Conservation (phyloP, 2,888 invertebrate genomes). For the Eremobia ochroleuca region DNA sequence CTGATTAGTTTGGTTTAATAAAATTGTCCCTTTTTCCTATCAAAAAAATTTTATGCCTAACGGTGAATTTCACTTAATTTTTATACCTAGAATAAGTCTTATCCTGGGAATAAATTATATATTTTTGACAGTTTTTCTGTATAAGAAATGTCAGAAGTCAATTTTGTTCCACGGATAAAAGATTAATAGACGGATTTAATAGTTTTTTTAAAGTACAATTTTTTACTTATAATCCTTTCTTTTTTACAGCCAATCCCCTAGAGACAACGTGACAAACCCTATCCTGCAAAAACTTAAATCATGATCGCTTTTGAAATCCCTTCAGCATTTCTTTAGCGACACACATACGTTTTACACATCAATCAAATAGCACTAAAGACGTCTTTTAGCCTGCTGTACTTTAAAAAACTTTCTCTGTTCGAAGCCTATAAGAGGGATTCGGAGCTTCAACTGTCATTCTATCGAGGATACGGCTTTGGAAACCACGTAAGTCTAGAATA, state of each 20-base stretch:
- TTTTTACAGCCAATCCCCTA: slow-evolving; percentile 4
- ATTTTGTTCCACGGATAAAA: too few relatives aligned
- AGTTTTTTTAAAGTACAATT: not conserved
- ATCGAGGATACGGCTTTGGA: slow-evolving; percentile 18
- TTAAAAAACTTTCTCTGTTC: slow-evolving; percentile 41
- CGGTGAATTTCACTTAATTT: not conserved
- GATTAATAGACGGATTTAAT: not conserved
- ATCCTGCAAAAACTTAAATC: slow-evolving; percentile 33
- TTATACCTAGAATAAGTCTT: not conserved
- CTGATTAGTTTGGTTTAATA: slow-evolving; percentile 22
- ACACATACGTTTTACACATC: slow-evolving; percentile 46
- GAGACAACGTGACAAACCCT: slow-evolving; percentile 10
- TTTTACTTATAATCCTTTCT: not conserved
- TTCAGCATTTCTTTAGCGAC: slow-evolving; percentile 45
- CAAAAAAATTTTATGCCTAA: not conserved
- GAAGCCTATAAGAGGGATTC: slow-evolving; percentile 33
- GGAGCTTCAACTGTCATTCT: slow-evolving; percentile 49
- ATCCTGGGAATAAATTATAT: too few relatives aligned
- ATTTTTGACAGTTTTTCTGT: too few relatives aligned
- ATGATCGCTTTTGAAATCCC: slow-evolving; percentile 40
- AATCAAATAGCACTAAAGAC: slow-evolving; percentile 41
- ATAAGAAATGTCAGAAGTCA: too few relatives aligned
- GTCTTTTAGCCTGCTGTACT: slow-evolving; percentile 19
- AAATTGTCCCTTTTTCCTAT: slow-evolving; percentile 16
- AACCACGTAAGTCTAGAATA: slow-evolving; percentile 39